Evolutionary conservation across 37 sponge, comb jelly and placozoan species (phyloP).

Genomic region (Chondrosia reniformis): DNA sequence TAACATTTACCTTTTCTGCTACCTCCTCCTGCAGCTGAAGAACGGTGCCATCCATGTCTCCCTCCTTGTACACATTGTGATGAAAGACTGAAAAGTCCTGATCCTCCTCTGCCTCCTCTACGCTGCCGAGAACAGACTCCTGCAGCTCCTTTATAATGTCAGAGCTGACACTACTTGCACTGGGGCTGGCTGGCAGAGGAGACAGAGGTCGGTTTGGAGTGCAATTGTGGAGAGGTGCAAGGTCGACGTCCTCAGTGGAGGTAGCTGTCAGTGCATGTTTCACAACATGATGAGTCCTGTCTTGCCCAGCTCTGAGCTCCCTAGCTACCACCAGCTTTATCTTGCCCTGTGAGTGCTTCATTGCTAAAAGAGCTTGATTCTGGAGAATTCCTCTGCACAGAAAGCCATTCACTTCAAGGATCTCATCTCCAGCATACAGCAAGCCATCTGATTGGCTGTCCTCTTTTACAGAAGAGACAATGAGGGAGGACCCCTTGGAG

Average conservation of each 20-base stretch:
- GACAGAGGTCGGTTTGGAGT: neutral
- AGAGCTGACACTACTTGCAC: conserved; percentile 22
- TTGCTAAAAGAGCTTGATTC: conserved; percentile 20
- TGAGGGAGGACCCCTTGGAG: conserved; percentile 25
- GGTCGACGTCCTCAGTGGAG: neutral
- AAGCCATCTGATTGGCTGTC: conserved; percentile 29
- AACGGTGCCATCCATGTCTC: conserved; percentile 26
- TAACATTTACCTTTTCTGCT: conserved; percentile 12
- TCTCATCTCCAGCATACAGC: conserved; percentile 47
- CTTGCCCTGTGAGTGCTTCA: conserved; percentile 27
- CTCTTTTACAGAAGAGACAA: conserved; percentile 47
- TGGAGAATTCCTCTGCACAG: conserved; percentile 39
- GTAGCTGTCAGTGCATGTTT: neutral
- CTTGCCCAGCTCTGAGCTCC: neutral
- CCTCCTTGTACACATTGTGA: neutral
- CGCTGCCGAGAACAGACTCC: conserved; percentile 26
- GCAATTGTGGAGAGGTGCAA: too few species aligned
- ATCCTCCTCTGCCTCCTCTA: conserved; percentile 17
- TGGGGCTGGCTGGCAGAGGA: neutral
- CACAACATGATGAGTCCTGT: neutral
- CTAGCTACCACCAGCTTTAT: conserved; percentile 50
- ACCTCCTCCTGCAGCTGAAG: conserved; percentile 25
- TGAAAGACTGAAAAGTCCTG: conserved; percentile 35
- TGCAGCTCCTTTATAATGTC: conserved; percentile 16
- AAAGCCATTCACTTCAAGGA: conserved; percentile 60